Conservation (phyloP, 2,113 vertebrate species). For the Sardina pilchardus region DNA sequence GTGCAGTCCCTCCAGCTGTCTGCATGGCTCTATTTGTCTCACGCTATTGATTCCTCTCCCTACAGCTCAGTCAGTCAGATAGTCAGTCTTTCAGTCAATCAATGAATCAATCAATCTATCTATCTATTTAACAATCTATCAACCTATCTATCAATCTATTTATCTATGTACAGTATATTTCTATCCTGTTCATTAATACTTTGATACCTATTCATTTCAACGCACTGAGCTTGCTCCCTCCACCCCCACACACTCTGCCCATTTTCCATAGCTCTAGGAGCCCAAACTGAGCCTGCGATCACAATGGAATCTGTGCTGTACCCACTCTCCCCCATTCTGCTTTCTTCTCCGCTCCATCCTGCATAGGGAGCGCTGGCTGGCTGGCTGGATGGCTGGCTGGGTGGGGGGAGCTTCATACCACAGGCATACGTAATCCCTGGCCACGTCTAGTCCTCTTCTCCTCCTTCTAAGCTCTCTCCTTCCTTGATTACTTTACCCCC, state of each 20-base stretch:
- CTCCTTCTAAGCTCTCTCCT: not conserved
- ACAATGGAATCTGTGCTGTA: conserved; percentile 19
- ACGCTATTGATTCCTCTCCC: too few relatives aligned
- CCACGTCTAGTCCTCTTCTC: not conserved
- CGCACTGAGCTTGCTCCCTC: not conserved
- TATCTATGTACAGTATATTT: not conserved
- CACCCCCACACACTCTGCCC: not conserved
- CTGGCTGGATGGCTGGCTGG: too few relatives aligned
- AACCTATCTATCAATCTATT: not conserved
- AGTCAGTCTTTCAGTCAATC: not conserved
- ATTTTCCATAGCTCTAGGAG: not conserved
- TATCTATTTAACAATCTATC: not conserved
- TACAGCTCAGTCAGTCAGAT: too few relatives aligned
- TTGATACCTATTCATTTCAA: not conserved
- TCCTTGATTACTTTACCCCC: not conserved
- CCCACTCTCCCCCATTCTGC: not conserved
- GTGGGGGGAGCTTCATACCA: not conserved
- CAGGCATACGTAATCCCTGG: not conserved
- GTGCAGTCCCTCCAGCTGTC: too few relatives aligned
- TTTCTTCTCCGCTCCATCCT: conserved; percentile 27
- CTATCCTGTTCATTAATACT: not conserved
- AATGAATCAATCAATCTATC: not conserved
- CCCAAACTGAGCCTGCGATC: conserved; percentile 23
- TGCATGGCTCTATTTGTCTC: too few relatives aligned
- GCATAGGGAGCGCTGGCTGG: conserved; percentile 18